Percentiles rank a stretch among this genome's conserved stretches.
These are phyloP conservation scores for Megaceryle torquata DNA, from an alignment of 2,113 vertebrate genomes.

Conservation along the genomic window DNA sequence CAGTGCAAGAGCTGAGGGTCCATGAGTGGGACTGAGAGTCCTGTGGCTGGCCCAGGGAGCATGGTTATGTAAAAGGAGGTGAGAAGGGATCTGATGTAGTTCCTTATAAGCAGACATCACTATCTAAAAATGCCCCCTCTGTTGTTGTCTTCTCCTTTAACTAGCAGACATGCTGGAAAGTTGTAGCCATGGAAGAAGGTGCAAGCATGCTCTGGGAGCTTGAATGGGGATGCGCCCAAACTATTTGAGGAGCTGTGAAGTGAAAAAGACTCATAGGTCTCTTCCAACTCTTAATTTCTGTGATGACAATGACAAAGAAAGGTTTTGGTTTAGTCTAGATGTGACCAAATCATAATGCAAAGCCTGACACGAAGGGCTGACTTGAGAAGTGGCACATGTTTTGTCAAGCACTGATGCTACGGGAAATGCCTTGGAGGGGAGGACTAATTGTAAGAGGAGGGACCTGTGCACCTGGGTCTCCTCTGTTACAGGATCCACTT, in stretches of 20 bases:
- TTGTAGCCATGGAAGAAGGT: rapidly evolving
- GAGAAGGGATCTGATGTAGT: not conserved
- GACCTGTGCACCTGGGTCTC: not conserved
- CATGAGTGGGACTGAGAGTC: not conserved
- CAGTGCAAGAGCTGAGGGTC: not conserved
- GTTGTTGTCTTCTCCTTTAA: not conserved
- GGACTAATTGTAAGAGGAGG: not conserved
- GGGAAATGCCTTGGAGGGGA: not conserved
- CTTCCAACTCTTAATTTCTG: not conserved
- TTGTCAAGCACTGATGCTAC: not conserved
- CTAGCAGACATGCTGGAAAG: rapidly evolving
- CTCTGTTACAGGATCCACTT: not conserved
- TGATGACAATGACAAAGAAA: not conserved
- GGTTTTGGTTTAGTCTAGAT: slow-evolving; percentile 2
- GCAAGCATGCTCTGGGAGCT: not conserved
- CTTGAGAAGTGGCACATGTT: not conserved
- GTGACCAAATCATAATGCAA: not conserved
- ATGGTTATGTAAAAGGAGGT: not conserved
- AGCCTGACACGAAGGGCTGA: not conserved
- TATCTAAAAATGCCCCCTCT: not conserved
- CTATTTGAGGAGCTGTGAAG: not conserved
- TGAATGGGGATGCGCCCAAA: rapidly evolving
- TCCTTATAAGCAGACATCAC: not conserved
- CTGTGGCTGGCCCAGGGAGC: rapidly evolving
- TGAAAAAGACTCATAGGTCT: not conserved